Evolutionary conservation across 2,888 invertebrate genomes (phyloP).

Genomic region (Galerucella nymphaeae): DNA sequence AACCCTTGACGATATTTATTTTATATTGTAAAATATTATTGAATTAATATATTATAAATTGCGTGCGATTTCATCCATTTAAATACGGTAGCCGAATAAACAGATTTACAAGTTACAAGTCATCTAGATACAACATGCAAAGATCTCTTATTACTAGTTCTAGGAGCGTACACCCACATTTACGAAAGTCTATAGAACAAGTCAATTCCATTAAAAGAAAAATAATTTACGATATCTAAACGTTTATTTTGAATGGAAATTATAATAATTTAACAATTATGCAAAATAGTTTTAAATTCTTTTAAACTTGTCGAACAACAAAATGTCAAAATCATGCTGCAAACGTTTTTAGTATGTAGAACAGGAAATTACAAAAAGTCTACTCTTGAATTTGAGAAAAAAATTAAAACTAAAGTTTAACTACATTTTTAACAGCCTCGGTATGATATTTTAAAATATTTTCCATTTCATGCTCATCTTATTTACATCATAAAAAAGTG

Average conservation of each 20-base stretch:
- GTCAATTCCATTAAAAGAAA: neutral
- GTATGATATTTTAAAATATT: slow-evolving; percentile 2
- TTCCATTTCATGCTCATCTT: neutral
- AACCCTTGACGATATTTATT: too few species aligned
- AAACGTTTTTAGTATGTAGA: too few species aligned
- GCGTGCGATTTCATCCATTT: neutral
- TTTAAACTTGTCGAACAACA: too few species aligned
- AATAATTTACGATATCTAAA: neutral
- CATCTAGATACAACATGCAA: neutral
- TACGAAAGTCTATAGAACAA: neutral
- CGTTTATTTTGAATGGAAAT: neutral
- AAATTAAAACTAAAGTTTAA: too few species aligned
- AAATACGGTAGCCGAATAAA: neutral
- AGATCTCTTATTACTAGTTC: neutral
- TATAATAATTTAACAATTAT: too few species aligned
- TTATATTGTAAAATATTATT: too few species aligned
- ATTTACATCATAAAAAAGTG: slow-evolving; percentile 6
- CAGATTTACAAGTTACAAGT: neutral
- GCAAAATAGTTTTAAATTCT: too few species aligned
- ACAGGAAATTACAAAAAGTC: too few species aligned
- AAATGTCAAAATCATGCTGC: too few species aligned
- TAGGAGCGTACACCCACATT: neutral
- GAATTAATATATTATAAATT: neutral
- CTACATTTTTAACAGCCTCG: neutral
- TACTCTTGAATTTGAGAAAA: too few species aligned